These are phyloP conservation scores for Festucalex cinctus DNA, from an alignment of 2,113 vertebrate genomes.

Conservation along the genomic window DNA sequence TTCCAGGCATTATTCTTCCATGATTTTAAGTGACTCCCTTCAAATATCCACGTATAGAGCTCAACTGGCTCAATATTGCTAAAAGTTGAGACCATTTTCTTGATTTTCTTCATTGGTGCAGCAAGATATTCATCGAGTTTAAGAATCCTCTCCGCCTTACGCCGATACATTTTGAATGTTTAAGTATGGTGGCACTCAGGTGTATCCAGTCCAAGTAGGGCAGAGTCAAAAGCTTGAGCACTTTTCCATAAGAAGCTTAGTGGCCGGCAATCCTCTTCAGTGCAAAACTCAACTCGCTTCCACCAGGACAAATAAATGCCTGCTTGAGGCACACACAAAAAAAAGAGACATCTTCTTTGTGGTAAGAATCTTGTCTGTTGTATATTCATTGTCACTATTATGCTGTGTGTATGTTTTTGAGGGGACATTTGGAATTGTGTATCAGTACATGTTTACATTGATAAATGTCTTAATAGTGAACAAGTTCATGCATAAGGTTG, in stretches of 20 bases:
- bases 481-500: neutral
- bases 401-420: neutral
- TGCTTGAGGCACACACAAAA: neutral
- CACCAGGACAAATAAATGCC: constrained; percentile 13
- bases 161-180: neutral
- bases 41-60: too few species aligned
- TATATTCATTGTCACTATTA: neutral
- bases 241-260: constrained; percentile 69
- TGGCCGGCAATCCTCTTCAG: constrained; percentile 59
- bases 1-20: too few species aligned
- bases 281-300: constrained; percentile 26
- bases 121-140: neutral
- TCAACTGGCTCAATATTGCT: neutral
- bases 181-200: neutral
- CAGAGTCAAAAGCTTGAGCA: constrained; percentile 49
- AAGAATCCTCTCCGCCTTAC: neutral
- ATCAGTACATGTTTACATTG: neutral
- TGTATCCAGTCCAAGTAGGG: constrained; percentile 23
- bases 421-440: neutral
- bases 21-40: too few species aligned
- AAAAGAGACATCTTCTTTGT: constrained; percentile 15
- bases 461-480: neutral
- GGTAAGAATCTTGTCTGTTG: constrained; percentile 39
- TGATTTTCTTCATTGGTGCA: neutral
- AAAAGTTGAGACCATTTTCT: neutral